phyloP scores from a whole-genome alignment of 1,140 invertebrate genomes.

The Philopotamus ludificatus region DNA sequence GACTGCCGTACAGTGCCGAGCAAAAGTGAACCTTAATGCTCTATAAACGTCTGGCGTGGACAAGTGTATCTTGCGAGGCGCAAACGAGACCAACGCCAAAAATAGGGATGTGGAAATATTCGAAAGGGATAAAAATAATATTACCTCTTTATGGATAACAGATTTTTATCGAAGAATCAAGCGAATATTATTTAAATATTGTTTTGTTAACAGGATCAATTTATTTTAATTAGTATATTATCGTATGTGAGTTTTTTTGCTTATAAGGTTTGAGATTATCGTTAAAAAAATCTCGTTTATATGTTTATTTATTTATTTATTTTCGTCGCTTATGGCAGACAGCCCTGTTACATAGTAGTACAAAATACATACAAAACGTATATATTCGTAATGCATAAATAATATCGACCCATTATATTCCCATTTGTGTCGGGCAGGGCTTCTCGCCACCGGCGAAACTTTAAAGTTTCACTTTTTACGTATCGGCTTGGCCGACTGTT shows the following conservation, averaged over 20 bases:
- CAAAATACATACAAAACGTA: not conserved
- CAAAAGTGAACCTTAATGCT: conserved; percentile 32
- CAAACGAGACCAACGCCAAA: not conserved
- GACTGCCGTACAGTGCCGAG: conserved; percentile 4
- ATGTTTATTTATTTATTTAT: too few species aligned
- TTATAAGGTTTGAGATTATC: too few species aligned
- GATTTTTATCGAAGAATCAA: not conserved
- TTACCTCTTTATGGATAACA: not conserved
- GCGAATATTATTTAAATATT: too few species aligned
- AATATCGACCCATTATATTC: conserved; percentile 42
- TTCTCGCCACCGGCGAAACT: conserved; percentile 24
- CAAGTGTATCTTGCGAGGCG: conserved; percentile 27
- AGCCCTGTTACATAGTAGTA: not conserved
- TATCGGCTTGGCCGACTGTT: conserved; percentile 5
- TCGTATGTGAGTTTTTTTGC: too few species aligned
- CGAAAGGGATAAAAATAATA: too few species aligned
- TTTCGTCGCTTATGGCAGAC: too few species aligned
- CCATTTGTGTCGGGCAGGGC: conserved; percentile 34
- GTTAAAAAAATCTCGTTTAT: too few species aligned
- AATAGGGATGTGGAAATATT: not conserved
- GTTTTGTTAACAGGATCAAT: too few species aligned
- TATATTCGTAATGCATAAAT: conserved; percentile 39
- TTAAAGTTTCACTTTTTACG: conserved; percentile 32
- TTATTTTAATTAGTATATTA: too few species aligned
- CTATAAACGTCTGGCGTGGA: conserved; percentile 31